Base-by-base conservation (phyloP, 2,888 invertebrate species). In the Chamaedrilus cognettii region DNA sequence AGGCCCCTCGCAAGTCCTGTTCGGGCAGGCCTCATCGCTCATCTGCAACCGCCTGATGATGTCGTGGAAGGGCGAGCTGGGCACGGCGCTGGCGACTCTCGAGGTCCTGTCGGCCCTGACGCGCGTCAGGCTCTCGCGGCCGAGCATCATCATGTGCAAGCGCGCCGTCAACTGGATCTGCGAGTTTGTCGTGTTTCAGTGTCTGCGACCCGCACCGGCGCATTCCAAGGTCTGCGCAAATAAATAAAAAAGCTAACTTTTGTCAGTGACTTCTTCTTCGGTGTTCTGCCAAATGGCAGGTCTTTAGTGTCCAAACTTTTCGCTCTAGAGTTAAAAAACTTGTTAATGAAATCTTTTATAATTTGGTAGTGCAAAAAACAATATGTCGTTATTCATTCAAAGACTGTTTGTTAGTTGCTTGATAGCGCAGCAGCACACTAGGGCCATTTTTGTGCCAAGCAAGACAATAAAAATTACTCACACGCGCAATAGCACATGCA, bases 181-280 rank as follows among this genome's bases (percentile, higher is more conserved):
- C 85, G 96, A 98, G 86, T 98, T 97, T 86, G 96, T 99, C 77
- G 90, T 93, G 64, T 91, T 92, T 83, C 96, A 96, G 83, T 96
- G 96, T 86, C 92, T 92, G 77, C 89, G 95, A 72, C 97, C 95
- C 64, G 97, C 94, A 64, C 96, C 90, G 67, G 93, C 91, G 55
- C 96, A 96, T 86, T 95, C 95, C 51, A 93, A 94, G 63, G 71
- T 70, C 3, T 5, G 26, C 42, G 19, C 42, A 7, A 19, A 7
- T 42, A n/a, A n/a, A n/a, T n/a, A n/a, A n/a, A n/a, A n/a, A n/a
- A n/a, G n/a, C n/a, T n/a, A n/a, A n/a, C n/a, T n/a, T n/a, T n/a
- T n/a, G n/a, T n/a, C n/a, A n/a, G n/a, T n/a, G n/a, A n/a, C n/a
- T n/a, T n/a, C n/a, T n/a, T n/a, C n/a, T n/a, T n/a, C n/a, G n/a